Evolutionary conservation across 1,140 invertebrate species (phyloP), one percentile per base, ranked within the genome.

Genomic region (Macrotrachela quadricornifera): DNA sequence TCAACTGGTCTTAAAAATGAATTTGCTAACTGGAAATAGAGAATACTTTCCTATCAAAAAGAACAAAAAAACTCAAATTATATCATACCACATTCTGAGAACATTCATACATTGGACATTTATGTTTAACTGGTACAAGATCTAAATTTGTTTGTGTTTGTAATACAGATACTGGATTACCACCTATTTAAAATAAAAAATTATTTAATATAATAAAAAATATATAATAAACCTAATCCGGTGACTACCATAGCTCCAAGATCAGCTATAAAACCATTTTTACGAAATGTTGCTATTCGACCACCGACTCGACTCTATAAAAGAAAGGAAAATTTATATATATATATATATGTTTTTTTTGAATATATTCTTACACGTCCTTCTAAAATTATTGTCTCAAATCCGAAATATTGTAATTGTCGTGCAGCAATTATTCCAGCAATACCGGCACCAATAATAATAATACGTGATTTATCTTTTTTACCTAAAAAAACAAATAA

Each of bases 141-240:
- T 95, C 87, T 83, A 95, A 91, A 62, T 83, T 85, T 62, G 94
- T 87, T 72, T 97, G 91, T 62, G 90, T 84, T 54, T 85, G 87
- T 14, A 97, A 67, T 38, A 91, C 85, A 38, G 86, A 87, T 16
- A 97, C 80, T 8, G 92, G 92, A 76, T 97, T 96, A 6, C 91
- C 91, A 49, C 86, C 90, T 30, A n/a, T n/a, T 30, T 30, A 30
- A 2, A 30, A 30, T 4, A 30, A 30, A 8, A 30, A 30, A 4
- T 4, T 30, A 4, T 30, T 30, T 2, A 30, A 30, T 30, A 9
- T 57, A 59, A 54, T 36, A 58, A 60, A 51, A 46, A 43, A 57
- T 61, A 59, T 62, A 73, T 71, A 69, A 4, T 30, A n/a, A 4
- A 30, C 21, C 21, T 15, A 74, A 58, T 44, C 74, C 77, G 17